Base-by-base conservation (phyloP, 2,888 invertebrate genomes). In the Heliconius aoede region DNA sequence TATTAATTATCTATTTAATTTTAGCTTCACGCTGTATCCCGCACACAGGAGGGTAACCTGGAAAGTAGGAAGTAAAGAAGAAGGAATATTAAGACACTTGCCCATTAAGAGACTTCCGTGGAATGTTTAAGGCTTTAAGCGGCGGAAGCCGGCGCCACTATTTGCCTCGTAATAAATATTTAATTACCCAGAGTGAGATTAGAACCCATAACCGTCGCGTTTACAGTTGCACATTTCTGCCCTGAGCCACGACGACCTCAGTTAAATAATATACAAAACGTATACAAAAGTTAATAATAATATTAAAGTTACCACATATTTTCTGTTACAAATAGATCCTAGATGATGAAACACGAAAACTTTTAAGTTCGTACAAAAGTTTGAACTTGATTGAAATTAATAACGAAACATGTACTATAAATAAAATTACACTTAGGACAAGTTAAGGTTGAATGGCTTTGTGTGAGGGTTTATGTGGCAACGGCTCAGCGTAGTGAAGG, bases 321-420 rank as follows among this genome's bases (percentile, higher is more conserved):
- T 36, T 21, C 51, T 7, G 28, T 28, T 21, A 46, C 32, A 58
- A 72, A 58, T 28, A 75, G 28, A 79, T 68, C 74, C 77, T 51
- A n/a, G 69, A 46, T 79, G 77, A 77, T 77, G 75, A 61, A 79
- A 77, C 75, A 51, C 60, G 67, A 69, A 72, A 78, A 79, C 68
- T 79, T 79, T 72, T 30, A 65, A 60, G 28, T 55, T 69, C 67
- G 46, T 69, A 68, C 26, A 73, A 73, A 79, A 79, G 74, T 79
- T 79, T 69, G 24, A n/a, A 30, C 74, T 55, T 64, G 58, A 79
- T 79, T 77, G 77, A 77, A 79, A 79, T 73, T 73, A 67, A 79
- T 75, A 73, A 71, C 46, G n/a, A 36, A 32, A 61, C 61, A 28
- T 40, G 24, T 65, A 40, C 13, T 40, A 40, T 65, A 65, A 65